Conservation (phyloP, 1,140 invertebrate species). For the Oncopodura yosiiana region DNA sequence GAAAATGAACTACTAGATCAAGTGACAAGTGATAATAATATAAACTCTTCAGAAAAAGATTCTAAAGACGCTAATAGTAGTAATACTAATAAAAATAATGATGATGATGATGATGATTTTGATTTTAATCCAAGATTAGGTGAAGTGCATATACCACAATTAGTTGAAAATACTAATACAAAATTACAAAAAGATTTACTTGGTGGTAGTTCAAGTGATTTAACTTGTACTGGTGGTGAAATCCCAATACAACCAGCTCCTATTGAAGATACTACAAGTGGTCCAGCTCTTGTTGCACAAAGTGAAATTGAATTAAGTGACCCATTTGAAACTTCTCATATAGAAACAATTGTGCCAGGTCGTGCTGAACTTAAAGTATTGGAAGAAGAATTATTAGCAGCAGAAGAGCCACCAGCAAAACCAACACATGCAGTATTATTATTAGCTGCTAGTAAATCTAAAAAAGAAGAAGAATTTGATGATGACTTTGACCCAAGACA, state of each 20-base stretch:
- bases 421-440: background rate
- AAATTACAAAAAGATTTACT: slow-evolving; percentile 48
- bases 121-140: slow-evolving; percentile 57
- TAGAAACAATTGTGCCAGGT: slow-evolving; percentile 59
- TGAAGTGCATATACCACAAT: slow-evolving; percentile 42
- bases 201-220: slow-evolving; percentile 62
- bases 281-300: slow-evolving; percentile 42
- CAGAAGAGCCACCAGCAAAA: slow-evolving; percentile 8
- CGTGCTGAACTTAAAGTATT: slow-evolving; percentile 65
- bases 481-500: slow-evolving; percentile 64
- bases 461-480: slow-evolving; percentile 37
- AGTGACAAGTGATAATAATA: too few species aligned
- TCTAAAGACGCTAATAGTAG: slow-evolving; percentile 1
- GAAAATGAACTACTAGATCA: slow-evolving; percentile 50
- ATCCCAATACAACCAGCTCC: slow-evolving; percentile 50
- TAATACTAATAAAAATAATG: slow-evolving; percentile 13
- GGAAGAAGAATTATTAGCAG: slow-evolving; percentile 60
- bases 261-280: background rate
- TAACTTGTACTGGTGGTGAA: slow-evolving; percentile 55
- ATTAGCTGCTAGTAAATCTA: slow-evolving; percentile 11
- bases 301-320: slow-evolving; percentile 55
- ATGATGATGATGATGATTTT: slow-evolving; percentile 50
- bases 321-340: slow-evolving; percentile 72
- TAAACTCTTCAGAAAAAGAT: slow-evolving; percentile 21
- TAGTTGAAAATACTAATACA: background rate